These are phyloP conservation scores for Alviniconcha marisindica DNA, from an alignment of 1,140 invertebrate genomes.

Conservation along the genomic window DNA sequence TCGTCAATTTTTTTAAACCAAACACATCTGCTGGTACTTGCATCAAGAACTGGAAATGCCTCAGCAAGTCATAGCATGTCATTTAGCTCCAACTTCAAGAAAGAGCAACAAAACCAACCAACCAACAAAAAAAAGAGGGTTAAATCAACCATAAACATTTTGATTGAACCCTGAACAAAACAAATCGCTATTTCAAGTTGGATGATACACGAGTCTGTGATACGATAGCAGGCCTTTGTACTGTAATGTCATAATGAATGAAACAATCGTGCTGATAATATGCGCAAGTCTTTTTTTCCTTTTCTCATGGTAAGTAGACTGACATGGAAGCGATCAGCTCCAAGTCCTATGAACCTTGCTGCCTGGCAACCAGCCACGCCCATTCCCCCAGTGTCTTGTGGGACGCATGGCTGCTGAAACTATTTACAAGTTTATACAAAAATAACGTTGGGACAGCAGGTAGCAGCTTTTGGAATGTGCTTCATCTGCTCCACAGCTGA, in stretches of 20 bases:
- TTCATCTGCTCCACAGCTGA: neutral
- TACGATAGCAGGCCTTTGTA: too few species aligned
- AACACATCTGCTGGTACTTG: too few species aligned
- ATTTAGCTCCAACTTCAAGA: neutral
- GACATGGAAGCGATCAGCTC: neutral
- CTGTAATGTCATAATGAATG: too few species aligned
- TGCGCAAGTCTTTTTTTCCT: too few species aligned
- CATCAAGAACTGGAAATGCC: too few species aligned
- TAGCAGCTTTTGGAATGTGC: neutral
- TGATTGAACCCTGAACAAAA: too few species aligned
- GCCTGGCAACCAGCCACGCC: conserved; percentile 4
- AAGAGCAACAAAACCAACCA: neutral
- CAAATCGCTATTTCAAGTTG: too few species aligned
- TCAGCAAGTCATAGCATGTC: too few species aligned
- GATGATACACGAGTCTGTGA: too few species aligned
- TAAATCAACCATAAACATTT: too few species aligned
- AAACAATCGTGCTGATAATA: too few species aligned
- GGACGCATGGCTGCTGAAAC: neutral
- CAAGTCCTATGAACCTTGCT: neutral
- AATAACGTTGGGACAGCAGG: neutral
- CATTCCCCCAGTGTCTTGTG: neutral
- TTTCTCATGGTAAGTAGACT: conserved; percentile 17
- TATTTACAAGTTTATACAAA: conserved; percentile 24
- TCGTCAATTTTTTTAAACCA: too few species aligned
- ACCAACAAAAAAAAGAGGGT: neutral